Conservation (phyloP, 2,797 vertebrate genomes). For the Myotis daubentonii region DNA sequence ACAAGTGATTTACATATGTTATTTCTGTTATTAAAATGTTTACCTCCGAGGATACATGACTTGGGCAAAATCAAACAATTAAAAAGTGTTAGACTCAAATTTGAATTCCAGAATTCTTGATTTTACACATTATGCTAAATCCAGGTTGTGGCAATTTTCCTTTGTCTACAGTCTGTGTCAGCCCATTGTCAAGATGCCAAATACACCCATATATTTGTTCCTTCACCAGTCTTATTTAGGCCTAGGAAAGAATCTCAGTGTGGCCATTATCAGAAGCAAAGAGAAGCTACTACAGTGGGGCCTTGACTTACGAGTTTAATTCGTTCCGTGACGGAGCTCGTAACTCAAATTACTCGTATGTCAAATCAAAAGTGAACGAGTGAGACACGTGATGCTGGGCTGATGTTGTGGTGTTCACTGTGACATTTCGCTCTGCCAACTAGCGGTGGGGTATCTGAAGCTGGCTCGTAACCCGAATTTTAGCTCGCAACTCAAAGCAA, state of each 20-base stretch:
- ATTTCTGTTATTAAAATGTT: constrained; percentile 16
- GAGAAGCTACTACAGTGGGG: not conserved
- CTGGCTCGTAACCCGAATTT: too few species aligned
- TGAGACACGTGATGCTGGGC: too few species aligned
- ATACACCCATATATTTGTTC: not conserved
- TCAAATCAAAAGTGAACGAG: too few species aligned
- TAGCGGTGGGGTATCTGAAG: too few species aligned
- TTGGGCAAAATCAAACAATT: not conserved
- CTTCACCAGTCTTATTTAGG: not conserved
- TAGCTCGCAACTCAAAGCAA: too few species aligned
- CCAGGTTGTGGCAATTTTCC: not conserved
- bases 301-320: too few species aligned
- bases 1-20: constrained; percentile 21
- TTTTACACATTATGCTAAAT: not conserved
- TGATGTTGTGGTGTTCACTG: too few species aligned
- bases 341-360: too few species aligned
- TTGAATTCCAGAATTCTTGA: not conserved
- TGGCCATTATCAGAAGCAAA: not conserved
- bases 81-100: not conserved
- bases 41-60: not conserved
- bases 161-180: not conserved
- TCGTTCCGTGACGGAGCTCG: too few species aligned
- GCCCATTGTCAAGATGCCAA: not conserved
- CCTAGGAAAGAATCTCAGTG: not conserved
- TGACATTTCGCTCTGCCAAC: too few species aligned